phyloP scores from a whole-genome alignment of 2,888 invertebrate genomes.

The Rhamnusium bicolor region DNA sequence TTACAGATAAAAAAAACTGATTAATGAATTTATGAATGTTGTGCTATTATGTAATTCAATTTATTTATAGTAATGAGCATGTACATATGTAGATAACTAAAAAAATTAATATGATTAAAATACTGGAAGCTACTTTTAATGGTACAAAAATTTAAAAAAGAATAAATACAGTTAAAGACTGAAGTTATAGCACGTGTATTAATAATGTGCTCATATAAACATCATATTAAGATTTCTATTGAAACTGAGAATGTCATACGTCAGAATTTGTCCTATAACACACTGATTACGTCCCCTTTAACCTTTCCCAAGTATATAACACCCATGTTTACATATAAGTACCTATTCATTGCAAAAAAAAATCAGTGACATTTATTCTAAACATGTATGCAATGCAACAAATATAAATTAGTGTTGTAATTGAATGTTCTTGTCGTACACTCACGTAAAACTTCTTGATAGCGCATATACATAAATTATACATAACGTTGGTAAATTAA shows the following conservation, averaged over 20 bases:
- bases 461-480: background rate
- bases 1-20: too few species aligned
- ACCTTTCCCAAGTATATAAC: constrained; percentile 38
- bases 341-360: constrained; percentile 33
- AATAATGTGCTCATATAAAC: background rate
- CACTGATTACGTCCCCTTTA: constrained; percentile 18
- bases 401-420: constrained; percentile 2
- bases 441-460: constrained; percentile 1
- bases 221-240: background rate
- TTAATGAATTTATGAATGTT: too few species aligned
- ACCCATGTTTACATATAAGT: constrained; percentile 37
- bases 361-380: constrained; percentile 45
- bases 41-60: too few species aligned
- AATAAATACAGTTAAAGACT: too few species aligned
- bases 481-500: too few species aligned
- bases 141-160: too few species aligned
- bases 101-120: too few species aligned
- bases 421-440: constrained; percentile 8
- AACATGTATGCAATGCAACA: constrained; percentile 36
- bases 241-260: background rate
- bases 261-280: constrained; percentile 3
- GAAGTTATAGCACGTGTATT: too few species aligned
- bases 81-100: too few species aligned
- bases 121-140: too few species aligned
- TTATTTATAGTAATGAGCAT: too few species aligned